Evolutionary conservation across 2,113 vertebrate species (phyloP).

Genomic region (Oostethus manadensis): DNA sequence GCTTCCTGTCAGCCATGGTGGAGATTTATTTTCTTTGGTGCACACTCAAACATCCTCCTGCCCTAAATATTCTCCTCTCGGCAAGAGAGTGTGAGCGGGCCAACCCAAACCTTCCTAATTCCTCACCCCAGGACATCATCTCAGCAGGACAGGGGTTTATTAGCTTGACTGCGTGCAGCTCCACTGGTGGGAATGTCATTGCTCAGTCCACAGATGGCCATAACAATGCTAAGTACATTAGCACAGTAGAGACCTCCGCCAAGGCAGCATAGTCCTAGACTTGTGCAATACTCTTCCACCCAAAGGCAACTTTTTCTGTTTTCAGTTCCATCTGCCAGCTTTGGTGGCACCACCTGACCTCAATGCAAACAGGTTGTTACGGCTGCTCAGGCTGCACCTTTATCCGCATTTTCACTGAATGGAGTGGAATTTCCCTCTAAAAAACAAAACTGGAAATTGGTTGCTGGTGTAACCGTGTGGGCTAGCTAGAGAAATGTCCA

Average conservation of each 20-base stretch:
- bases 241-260: not conserved
- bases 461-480: no score
- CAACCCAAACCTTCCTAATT: conserved; percentile 29
- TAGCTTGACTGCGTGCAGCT: conserved; percentile 29
- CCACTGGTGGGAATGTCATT: conserved; percentile 22
- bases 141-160: conserved; percentile 22
- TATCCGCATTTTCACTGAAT: no score
- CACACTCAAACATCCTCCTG: conserved; percentile 18
- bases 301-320: no score
- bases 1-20: conserved; percentile 38
- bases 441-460: no score
- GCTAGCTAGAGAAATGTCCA: no score
- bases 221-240: conserved; percentile 1
- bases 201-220: conserved; percentile 17
- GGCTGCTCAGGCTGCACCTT: no score
- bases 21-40: conserved; percentile 34
- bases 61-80: not conserved
- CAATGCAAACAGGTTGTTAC: not conserved
- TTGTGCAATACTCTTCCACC: no score
- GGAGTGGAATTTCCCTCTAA: no score
- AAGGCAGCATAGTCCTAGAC: no score
- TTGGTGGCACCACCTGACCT: not conserved
- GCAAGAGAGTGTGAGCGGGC: conserved; percentile 8
- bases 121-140: conserved; percentile 17
- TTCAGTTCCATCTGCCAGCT: no score